Evolutionary conservation across 2,113 vertebrate genomes (phyloP).

Genomic region (Corythornis vintsioides): DNA sequence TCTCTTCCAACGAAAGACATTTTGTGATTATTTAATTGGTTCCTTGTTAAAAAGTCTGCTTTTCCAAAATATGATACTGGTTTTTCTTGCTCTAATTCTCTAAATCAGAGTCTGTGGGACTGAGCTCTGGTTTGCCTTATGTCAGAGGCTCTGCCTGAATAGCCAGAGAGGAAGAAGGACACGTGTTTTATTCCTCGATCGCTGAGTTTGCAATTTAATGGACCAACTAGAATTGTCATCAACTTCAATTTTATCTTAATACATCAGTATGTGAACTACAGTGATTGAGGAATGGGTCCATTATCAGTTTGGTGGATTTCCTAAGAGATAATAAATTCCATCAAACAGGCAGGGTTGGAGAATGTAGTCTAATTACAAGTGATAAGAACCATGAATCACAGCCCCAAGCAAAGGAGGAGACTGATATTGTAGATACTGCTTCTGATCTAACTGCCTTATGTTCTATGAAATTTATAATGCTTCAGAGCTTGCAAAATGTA

Average conservation of each 20-base stretch:
- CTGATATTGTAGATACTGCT: background rate
- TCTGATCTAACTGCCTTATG: background rate
- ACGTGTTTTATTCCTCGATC: background rate
- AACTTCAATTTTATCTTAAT: background rate
- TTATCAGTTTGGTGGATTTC: background rate
- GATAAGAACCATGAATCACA: slow-evolving; percentile 16
- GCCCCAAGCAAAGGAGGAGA: slow-evolving; percentile 11
- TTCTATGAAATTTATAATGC: background rate
- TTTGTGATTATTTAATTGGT: background rate
- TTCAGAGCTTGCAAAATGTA: background rate
- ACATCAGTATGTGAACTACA: background rate
- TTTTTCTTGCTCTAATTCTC: background rate
- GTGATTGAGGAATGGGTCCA: background rate
- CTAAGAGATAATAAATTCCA: background rate
- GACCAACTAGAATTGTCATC: background rate
- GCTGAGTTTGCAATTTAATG: background rate
- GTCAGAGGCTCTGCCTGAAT: background rate
- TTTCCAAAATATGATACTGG: background rate
- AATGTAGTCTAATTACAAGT: background rate
- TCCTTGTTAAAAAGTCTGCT: background rate
- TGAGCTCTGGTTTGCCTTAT: background rate
- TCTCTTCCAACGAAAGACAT: too few relatives aligned
- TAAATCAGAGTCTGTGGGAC: background rate
- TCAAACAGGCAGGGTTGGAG: background rate
- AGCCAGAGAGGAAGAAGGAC: background rate